Evolutionary conservation across 2,888 invertebrate genomes (phyloP), one percentile per base, ranked within the genome.

Genomic region (Tyria jacobaeae): DNA sequence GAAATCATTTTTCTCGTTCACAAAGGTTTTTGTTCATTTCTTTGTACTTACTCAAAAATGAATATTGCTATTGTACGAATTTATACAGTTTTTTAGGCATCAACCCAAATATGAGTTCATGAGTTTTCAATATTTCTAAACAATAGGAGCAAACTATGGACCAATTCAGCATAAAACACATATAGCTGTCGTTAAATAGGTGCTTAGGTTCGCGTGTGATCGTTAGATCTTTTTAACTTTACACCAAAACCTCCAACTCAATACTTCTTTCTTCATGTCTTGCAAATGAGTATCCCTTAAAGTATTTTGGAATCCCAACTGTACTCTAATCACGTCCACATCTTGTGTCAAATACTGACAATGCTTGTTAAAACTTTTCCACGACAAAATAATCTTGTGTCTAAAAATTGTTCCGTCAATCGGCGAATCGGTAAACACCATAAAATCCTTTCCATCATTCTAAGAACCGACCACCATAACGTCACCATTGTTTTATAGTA

Each of bases 381-480:
- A 61, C 60, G 48, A 61, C 67, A 59, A 71, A 70, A 75, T 71
- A 55, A 58, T 68, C 64, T 60, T 64, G 55, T 79, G 73, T 70
- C 74, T 73, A 81, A 74, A 84, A 84, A 86, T 84, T 82, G 76
- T 70, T 70, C 76, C 78, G 56, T 84, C 86, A 84, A 89, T 87
- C 85, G 82, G 84, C 84, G 80, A 84, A 89, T 89, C 87, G 80
- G 86, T 88, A 90, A 89, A 89, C 81, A 83, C 88, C 88, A 91
- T 92, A 91, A 91, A 92, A 88, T 86, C 82, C 83, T 82, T 79
- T 81, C 82, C 82, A 85, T 82, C 81, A 84, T 93, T 94, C 93
- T 81, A 76, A 90, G 93, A 94, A 94, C 70, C 90, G 93, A 92
- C 93, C 93, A 93, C 93, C 93, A 83, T 89, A 91, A 88, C 88